Conservation (phyloP, 2,888 invertebrate genomes). For the Leistus spinibarbis region DNA sequence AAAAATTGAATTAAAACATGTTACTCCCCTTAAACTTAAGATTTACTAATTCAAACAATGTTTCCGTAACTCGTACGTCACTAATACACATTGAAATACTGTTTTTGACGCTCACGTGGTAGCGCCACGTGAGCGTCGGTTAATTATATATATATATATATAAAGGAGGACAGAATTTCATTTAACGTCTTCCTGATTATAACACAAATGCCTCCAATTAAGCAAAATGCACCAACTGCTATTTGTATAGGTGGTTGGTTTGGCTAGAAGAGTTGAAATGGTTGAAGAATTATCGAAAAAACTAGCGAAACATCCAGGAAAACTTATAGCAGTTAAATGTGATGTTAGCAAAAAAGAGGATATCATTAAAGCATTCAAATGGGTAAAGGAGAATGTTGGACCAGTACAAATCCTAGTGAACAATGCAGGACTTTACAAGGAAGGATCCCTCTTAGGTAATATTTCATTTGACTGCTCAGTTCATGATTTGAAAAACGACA, state of each 20-base stretch:
- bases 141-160: too few relatives aligned
- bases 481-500: neutral
- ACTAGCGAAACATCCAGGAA: neutral
- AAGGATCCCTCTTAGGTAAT: neutral
- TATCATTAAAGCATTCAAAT: neutral
- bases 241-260: slow-evolving; percentile 56
- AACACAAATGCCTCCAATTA: neutral
- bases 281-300: neutral
- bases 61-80: too few relatives aligned
- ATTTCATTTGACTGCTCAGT: neutral
- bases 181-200: neutral
- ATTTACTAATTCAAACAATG: too few relatives aligned
- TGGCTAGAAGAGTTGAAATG: slow-evolving; percentile 58
- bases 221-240: neutral
- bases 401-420: neutral
- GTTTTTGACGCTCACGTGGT: too few relatives aligned
- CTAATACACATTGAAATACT: too few relatives aligned
- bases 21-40: too few relatives aligned
- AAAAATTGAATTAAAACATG: too few relatives aligned
- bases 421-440: neutral
- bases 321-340: slow-evolving; percentile 5
- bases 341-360: slow-evolving; percentile 7
- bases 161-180: neutral
- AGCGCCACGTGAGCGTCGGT: too few relatives aligned
- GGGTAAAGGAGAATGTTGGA: slow-evolving; percentile 7